These are phyloP conservation scores for Nettapus auritus DNA, from an alignment of 2,113 vertebrate genomes.

Conservation along the genomic window DNA sequence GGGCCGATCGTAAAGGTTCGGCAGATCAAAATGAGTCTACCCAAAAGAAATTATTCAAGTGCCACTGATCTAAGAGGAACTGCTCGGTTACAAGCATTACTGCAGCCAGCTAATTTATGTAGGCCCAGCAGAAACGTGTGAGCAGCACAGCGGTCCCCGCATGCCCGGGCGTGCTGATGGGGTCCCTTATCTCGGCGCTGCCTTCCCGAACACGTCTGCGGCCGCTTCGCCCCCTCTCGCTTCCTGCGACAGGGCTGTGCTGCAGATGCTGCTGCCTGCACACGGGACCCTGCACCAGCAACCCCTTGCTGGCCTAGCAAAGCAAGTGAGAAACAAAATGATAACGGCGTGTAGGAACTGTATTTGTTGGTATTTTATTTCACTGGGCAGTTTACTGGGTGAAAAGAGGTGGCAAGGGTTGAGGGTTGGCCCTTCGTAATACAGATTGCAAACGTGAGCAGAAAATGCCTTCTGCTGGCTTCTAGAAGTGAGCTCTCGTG, in stretches of 20 bases:
- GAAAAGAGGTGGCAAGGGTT: not conserved
- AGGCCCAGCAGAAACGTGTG: not conserved
- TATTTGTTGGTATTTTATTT: not conserved
- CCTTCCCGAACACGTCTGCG: not conserved
- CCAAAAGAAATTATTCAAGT: not conserved
- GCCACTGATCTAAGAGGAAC: not conserved
- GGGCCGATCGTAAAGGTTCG: not conserved
- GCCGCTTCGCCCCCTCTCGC: not conserved
- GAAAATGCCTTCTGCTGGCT: not conserved
- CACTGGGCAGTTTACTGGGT: not conserved
- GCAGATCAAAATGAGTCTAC: not conserved
- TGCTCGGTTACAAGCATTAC: not conserved
- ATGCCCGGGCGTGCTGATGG: not conserved
- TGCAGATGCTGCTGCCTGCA: not conserved
- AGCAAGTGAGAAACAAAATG: not conserved
- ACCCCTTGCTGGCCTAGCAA: not conserved
- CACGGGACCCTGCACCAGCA: not conserved
- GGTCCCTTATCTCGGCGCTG: not conserved
- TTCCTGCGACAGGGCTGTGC: fast-evolving
- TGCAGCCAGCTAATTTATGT: not conserved
- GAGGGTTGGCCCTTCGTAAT: not conserved
- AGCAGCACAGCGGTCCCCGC: not conserved
- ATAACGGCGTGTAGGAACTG: not conserved
- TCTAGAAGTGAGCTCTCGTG: not conserved
- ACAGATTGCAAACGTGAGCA: not conserved